These are phyloP conservation scores for Nemotelus nigrinus DNA, from an alignment of 2,888 invertebrate species.

Conservation along the genomic window DNA sequence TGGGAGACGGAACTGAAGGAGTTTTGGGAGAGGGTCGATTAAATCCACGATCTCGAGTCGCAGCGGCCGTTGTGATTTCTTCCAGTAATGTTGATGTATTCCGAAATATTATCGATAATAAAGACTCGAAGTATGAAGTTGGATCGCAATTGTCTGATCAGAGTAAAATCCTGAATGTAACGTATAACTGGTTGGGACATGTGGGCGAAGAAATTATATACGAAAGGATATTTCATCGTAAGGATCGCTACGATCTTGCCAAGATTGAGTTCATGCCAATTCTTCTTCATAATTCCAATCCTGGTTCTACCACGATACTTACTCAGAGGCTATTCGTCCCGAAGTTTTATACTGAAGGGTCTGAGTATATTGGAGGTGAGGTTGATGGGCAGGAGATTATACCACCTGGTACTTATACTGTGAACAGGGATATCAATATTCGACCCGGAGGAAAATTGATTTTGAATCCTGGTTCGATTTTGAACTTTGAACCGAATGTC, in stretches of 20 bases:
- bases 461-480: slow-evolving; percentile 86
- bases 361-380: slow-evolving; percentile 86
- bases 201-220: slow-evolving; percentile 79
- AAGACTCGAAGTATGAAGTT: slow-evolving; percentile 90
- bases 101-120: slow-evolving; percentile 92
- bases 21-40: slow-evolving; percentile 71
- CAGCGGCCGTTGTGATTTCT: slow-evolving; percentile 91
- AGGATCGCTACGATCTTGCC: slow-evolving; percentile 94
- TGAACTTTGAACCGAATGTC: slow-evolving; percentile 90
- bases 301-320: slow-evolving; percentile 85
- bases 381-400: slow-evolving; percentile 90
- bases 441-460: slow-evolving; percentile 91
- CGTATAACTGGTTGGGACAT: slow-evolving; percentile 92
- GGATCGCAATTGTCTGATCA: slow-evolving; percentile 96
- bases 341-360: slow-evolving; percentile 76
- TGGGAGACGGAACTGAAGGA: slow-evolving; percentile 61
- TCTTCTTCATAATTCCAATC: slow-evolving; percentile 87
- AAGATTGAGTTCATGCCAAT: slow-evolving; percentile 92
- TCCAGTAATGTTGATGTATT: slow-evolving; percentile 89
- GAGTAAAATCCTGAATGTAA: slow-evolving; percentile 91
- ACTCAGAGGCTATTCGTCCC: slow-evolving; percentile 81
- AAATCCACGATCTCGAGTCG: slow-evolving; percentile 89
- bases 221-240: slow-evolving; percentile 81
- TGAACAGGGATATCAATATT: slow-evolving; percentile 93
- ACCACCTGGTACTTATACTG: slow-evolving; percentile 86